These are phyloP conservation scores for Aphodius sticticus DNA, from an alignment of 2,888 invertebrate species.

Conservation along the genomic window DNA sequence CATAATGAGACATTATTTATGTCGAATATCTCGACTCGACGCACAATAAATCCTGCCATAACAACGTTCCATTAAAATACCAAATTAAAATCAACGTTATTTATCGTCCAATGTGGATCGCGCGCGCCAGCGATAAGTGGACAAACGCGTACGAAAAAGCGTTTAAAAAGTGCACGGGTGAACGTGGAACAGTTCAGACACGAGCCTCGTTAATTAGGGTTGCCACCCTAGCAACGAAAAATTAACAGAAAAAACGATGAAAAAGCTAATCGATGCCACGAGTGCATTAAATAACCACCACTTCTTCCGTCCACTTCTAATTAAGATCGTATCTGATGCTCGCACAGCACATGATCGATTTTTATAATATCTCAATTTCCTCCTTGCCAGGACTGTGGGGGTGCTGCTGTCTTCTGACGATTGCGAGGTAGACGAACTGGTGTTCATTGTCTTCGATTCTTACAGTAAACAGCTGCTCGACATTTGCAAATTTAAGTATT, in stretches of 20 bases:
- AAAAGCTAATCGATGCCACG: not conserved
- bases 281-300: conserved; percentile 4
- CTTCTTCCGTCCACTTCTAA: not conserved
- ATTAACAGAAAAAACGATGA: not conserved
- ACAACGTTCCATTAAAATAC: conserved; percentile 4
- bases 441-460: not conserved
- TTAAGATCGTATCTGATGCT: conserved; percentile 20
- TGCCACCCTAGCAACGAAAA: not conserved
- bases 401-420: not conserved
- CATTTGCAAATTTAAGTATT: not conserved
- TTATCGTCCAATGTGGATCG: not conserved
- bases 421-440: not conserved
- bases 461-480: not conserved
- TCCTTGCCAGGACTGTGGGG: not conserved
- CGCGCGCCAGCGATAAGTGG: not conserved
- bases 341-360: conserved; percentile 23
- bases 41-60: not conserved
- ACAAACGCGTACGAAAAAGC: not conserved
- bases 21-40: not conserved
- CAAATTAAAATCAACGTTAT: conserved; percentile 4
- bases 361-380: conserved; percentile 26
- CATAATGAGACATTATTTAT: not conserved
- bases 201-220: not conserved
- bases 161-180: not conserved
- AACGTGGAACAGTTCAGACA: not conserved